A percentile compares a stretch with the other conserved stretches of the same genome.
These are phyloP conservation scores for Pseudomugil gertrudae DNA, from an alignment of 2,797 vertebrate genomes.

Conservation along the genomic window DNA sequence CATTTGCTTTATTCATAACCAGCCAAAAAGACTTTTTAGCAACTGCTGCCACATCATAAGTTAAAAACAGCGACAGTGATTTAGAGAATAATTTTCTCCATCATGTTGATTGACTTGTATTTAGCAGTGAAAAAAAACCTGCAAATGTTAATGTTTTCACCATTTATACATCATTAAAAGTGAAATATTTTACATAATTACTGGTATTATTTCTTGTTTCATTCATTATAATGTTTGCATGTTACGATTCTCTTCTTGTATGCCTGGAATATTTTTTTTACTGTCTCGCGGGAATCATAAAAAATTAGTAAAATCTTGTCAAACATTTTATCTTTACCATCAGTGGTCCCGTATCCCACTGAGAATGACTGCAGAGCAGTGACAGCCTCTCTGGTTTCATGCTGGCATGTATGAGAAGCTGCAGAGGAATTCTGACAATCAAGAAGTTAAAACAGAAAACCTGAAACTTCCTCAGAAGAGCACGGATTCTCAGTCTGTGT, in stretches of 20 bases:
- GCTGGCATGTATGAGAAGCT: conserved; percentile 14
- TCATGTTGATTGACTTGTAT: no score
- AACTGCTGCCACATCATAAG: no score
- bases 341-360: conserved; percentile 33
- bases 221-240: background rate
- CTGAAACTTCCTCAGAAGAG: conserved; percentile 8
- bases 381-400: conserved; percentile 37
- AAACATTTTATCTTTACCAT: conserved; percentile 58
- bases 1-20: background rate
- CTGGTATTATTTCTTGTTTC: no score
- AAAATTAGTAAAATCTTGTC: conserved; percentile 43
- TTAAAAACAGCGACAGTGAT: no score
- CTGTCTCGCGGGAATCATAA: conserved; percentile 38
- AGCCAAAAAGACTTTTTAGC: background rate
- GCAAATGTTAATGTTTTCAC: background rate
- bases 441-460: conserved; percentile 17
- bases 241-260: background rate
- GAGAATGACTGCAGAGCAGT: conserved; percentile 44
- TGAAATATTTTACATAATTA: no score
- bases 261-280: conserved; percentile 38
- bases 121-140: background rate
- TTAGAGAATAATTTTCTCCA: no score
- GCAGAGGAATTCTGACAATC: conserved; percentile 36
- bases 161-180: background rate
- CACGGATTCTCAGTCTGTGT: conserved; percentile 27